phyloP scores from a whole-genome alignment of 2,888 invertebrate species.

The Tinea semifulvella region DNA sequence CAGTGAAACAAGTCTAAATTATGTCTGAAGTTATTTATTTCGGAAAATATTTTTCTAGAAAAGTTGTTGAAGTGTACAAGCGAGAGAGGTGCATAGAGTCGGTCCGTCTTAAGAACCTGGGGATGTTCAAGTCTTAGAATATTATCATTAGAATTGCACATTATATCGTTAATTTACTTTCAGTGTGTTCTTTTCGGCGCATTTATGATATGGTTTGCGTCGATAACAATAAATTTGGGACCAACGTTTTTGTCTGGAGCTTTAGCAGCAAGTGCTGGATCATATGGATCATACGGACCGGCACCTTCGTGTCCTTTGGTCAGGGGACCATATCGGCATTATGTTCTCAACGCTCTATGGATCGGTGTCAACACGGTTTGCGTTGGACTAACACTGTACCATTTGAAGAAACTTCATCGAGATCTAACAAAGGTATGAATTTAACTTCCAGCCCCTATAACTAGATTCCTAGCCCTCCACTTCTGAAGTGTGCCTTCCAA shows the following conservation, averaged over 20 bases:
- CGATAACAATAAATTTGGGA: conserved; percentile 89
- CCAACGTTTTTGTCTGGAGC: conserved; percentile 87
- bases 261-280: conserved; percentile 80
- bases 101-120: too few relatives aligned
- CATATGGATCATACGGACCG: conserved; percentile 71
- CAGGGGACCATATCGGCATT: conserved; percentile 88
- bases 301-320: conserved; percentile 87
- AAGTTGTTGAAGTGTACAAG: too few relatives aligned
- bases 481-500: too few relatives aligned
- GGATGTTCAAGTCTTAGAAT: too few relatives aligned
- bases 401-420: conserved; percentile 82
- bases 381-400: conserved; percentile 83
- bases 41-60: too few relatives aligned
- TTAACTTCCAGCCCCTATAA: too few relatives aligned
- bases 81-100: too few relatives aligned
- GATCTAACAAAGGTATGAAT: conserved; percentile 74
- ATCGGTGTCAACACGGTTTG: conserved; percentile 89
- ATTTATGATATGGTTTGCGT: conserved; percentile 94
- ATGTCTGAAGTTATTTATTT: too few relatives aligned
- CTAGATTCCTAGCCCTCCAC: too few relatives aligned
- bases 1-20: too few relatives aligned
- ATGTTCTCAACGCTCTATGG: conserved; percentile 91
- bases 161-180: too few relatives aligned
- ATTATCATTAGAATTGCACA: too few relatives aligned
- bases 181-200: conserved; percentile 91